phyloP scores from a whole-genome alignment of 2,888 invertebrate genomes.

The Oscheius sp. region DNA sequence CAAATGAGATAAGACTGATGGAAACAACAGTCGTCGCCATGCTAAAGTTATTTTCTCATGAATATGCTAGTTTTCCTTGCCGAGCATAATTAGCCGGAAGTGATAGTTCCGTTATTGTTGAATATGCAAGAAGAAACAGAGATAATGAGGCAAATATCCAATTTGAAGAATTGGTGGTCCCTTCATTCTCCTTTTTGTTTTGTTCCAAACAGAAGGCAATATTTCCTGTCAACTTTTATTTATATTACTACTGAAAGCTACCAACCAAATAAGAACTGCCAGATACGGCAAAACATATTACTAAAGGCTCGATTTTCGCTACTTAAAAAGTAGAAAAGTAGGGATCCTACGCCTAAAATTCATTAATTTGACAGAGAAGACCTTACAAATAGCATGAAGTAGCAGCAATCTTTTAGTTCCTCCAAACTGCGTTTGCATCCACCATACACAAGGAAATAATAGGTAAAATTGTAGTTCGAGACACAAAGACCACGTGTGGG shows the following conservation, averaged over 20 bases:
- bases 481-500: conserved; percentile 18
- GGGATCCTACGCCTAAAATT: background rate
- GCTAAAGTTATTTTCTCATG: background rate
- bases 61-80: background rate
- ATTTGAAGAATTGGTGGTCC: too few species aligned
- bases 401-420: background rate
- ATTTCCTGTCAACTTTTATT: background rate
- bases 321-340: background rate
- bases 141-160: conserved; percentile 4
- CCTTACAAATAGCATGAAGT: background rate
- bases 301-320: background rate
- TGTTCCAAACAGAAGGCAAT: background rate
- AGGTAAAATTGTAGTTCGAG: conserved; percentile 22
- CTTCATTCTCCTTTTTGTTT: too few species aligned
- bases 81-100: background rate
- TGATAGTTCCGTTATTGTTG: background rate
- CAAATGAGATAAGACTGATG: background rate
- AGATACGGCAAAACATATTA: conserved; percentile 16
- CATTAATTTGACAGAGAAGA: background rate
- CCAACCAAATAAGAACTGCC: conserved; percentile 15
- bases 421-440: background rate
- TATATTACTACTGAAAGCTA: background rate
- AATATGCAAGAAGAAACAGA: background rate
- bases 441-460: background rate
- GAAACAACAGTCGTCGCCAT: background rate